Evolutionary conservation across 2,888 invertebrate genomes (phyloP).

Genomic region (Caenorhabditis virilis): DNA sequence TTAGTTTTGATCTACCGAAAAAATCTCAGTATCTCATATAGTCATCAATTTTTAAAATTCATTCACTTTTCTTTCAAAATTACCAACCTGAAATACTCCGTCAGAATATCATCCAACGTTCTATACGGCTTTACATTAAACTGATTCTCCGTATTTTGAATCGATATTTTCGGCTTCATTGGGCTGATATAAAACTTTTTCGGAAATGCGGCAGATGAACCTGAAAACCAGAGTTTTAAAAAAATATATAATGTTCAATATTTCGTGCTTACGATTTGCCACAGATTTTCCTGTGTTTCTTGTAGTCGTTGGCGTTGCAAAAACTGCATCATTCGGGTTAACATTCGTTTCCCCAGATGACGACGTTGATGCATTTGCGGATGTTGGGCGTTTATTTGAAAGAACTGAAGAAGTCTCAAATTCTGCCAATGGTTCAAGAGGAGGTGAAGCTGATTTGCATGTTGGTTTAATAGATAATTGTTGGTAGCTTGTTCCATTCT

Average conservation of each 20-base stretch:
- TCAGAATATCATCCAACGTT: conserved; percentile 1
- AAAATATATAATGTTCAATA: too few relatives aligned
- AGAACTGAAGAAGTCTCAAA: too few relatives aligned
- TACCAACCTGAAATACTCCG: conserved; percentile 1
- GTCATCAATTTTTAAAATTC: too few relatives aligned
- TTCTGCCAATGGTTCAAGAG: too few relatives aligned
- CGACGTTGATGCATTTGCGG: conserved; percentile 3
- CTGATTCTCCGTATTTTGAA: not conserved
- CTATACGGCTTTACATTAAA: not conserved
- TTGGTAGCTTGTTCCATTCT: too few relatives aligned
- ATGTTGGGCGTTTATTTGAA: too few relatives aligned
- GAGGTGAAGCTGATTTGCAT: too few relatives aligned
- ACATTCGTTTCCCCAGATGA: conserved; percentile 5
- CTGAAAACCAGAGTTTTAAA: too few relatives aligned
- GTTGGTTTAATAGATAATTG: too few relatives aligned
- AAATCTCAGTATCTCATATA: too few relatives aligned
- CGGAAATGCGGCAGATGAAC: conserved; percentile 5
- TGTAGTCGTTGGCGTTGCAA: conserved; percentile 23
- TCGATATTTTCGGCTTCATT: not conserved
- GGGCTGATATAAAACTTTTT: not conserved
- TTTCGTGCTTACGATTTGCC: not conserved
- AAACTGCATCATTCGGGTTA: conserved; percentile 16
- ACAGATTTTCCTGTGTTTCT: not conserved
- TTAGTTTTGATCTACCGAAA: too few relatives aligned
- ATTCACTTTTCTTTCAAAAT: too few relatives aligned